phyloP scores from a whole-genome alignment of 92 coral and sea anemone genomes.

The Muricea muricata region DNA sequence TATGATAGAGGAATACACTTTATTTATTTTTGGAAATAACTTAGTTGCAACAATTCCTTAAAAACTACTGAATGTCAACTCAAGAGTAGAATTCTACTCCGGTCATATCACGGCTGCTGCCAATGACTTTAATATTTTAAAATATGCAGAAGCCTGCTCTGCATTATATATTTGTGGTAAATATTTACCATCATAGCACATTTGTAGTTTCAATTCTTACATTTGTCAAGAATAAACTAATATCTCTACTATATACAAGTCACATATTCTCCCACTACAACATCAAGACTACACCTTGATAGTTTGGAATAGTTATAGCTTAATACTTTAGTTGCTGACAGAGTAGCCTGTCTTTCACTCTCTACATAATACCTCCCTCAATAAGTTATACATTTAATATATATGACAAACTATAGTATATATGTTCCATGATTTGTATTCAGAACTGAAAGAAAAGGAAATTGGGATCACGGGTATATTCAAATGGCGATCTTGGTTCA shows the following conservation, averaged over 20 bases:
- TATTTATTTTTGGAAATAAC: slow-evolving; percentile 23
- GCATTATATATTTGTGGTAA: slow-evolving; percentile 11
- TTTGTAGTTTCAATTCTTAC: background rate
- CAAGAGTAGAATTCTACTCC: slow-evolving; percentile 12
- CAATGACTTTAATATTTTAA: background rate
- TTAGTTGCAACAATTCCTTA: slow-evolving; percentile 15
- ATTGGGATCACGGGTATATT: slow-evolving; percentile 37
- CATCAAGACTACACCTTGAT: slow-evolving; percentile 2
- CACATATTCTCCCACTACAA: slow-evolving; percentile 1
- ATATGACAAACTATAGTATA: slow-evolving; percentile 39
- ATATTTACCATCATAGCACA: background rate
- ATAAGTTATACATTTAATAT: slow-evolving; percentile 42
- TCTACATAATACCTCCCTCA: background rate
- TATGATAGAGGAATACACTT: slow-evolving; percentile 10
- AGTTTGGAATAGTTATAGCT: background rate
- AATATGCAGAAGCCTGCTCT: slow-evolving; percentile 45
- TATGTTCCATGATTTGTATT: slow-evolving; percentile 1
- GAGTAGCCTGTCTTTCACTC: background rate
- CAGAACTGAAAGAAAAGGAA: slow-evolving; percentile 42
- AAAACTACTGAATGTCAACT: slow-evolving; percentile 10
- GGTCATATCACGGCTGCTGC: background rate
- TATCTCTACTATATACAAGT: slow-evolving; percentile 47
- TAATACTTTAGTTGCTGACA: background rate
- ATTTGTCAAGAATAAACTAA: slow-evolving; percentile 16
- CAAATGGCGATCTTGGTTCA: slow-evolving; percentile 40